Conservation (phyloP, 2,888 invertebrate species). For the Meteorus cinctellus region DNA sequence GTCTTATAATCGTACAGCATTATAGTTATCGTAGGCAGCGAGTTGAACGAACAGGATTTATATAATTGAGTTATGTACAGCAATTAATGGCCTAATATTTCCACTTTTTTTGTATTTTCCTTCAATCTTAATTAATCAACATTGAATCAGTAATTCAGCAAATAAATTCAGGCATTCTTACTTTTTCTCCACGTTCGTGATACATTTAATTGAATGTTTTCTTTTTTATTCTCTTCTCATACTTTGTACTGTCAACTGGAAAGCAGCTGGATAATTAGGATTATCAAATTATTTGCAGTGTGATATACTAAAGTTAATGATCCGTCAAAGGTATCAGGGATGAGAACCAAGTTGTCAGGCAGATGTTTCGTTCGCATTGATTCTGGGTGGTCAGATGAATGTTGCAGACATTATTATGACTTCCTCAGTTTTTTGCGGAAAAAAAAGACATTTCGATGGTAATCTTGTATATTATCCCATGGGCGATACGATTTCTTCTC, state of each 20-base stretch:
- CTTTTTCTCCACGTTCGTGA: neutral
- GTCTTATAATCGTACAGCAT: neutral
- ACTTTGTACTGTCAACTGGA: neutral
- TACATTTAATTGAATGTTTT: neutral
- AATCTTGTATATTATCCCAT: conserved; percentile 11
- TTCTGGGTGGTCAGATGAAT: conserved; percentile 50
- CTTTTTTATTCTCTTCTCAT: neutral
- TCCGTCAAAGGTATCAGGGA: conserved; percentile 28
- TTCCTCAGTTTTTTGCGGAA: conserved; percentile 17
- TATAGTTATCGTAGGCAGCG: neutral
- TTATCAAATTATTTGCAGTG: conserved; percentile 43
- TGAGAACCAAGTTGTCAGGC: conserved; percentile 31
- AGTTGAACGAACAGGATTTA: conserved; percentile 8
- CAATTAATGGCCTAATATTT: conserved; percentile 17
- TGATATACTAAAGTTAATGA: conserved; percentile 48
- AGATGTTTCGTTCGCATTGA: conserved; percentile 46
- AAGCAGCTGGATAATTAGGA: conserved; percentile 40
- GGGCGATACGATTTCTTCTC: neutral
- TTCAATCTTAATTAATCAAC: neutral
- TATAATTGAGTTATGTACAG: neutral
- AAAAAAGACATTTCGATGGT: conserved; percentile 16
- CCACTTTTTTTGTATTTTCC: neutral
- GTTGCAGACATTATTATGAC: conserved; percentile 38
- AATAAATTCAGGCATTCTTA: neutral
- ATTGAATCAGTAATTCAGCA: neutral